Evolutionary conservation across 1,140 invertebrate species (phyloP).

Genomic region (Aleiodes sp.): DNA sequence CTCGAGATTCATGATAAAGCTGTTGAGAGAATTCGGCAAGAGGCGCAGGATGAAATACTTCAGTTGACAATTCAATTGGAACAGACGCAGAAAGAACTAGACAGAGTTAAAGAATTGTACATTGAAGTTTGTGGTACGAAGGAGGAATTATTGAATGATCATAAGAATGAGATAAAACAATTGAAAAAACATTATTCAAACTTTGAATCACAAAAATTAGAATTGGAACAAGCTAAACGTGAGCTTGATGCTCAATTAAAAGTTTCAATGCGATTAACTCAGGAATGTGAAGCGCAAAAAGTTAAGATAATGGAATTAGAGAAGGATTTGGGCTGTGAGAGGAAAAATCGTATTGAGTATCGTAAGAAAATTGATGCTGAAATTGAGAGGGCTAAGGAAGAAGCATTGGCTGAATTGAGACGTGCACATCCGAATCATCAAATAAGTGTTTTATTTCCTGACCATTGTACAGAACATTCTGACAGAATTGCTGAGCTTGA

Average conservation of each 20-base stretch:
- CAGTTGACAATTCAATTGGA: slow-evolving; percentile 60
- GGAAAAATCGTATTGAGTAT: slow-evolving; percentile 51
- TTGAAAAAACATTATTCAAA: slow-evolving; percentile 51
- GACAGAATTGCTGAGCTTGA: slow-evolving; percentile 59
- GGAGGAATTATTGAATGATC: slow-evolving; percentile 51
- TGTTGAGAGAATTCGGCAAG: slow-evolving; percentile 53
- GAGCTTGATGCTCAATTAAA: slow-evolving; percentile 52
- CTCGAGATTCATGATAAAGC: slow-evolving; percentile 59
- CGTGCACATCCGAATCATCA: slow-evolving; percentile 55
- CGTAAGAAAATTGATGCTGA: slow-evolving; percentile 54
- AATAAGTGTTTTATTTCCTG: slow-evolving; percentile 53
- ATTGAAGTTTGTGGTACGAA: slow-evolving; percentile 61
- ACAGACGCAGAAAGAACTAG: slow-evolving; percentile 59
- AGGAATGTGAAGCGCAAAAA: slow-evolving; percentile 51
- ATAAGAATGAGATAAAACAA: slow-evolving; percentile 53
- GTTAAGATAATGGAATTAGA: slow-evolving; percentile 56
- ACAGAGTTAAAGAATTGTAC: slow-evolving; percentile 60
- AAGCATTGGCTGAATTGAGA: slow-evolving; percentile 56
- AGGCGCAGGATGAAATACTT: slow-evolving; percentile 54
- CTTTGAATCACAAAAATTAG: slow-evolving; percentile 44
- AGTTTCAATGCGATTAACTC: slow-evolving; percentile 45
- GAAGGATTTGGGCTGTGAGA: slow-evolving; percentile 53
- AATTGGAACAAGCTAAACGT: slow-evolving; percentile 46
- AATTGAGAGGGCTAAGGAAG: slow-evolving; percentile 60
- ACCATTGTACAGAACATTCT: slow-evolving; percentile 58